Percentiles rank a stretch among this genome's conserved stretches.
Conservation (phyloP, 2,888 invertebrate species). For the Pedicia rivosa region DNA sequence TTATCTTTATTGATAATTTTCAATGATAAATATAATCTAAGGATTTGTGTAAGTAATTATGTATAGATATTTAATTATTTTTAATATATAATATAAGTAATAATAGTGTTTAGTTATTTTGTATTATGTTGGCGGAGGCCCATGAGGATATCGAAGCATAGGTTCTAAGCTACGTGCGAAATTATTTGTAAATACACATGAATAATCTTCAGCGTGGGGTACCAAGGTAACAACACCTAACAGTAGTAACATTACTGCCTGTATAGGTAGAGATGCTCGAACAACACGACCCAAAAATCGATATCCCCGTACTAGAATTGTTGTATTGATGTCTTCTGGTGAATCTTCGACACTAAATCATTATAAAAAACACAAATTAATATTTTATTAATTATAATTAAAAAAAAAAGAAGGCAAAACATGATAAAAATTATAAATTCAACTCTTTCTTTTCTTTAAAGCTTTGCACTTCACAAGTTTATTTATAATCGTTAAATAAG, state of each 20-base stretch:
- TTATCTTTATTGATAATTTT: no score
- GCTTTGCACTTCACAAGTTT: no score
- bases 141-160: constrained; percentile 78
- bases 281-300: constrained; percentile 80
- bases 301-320: constrained; percentile 56
- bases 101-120: constrained; percentile 1
- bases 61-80: no score
- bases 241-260: constrained; percentile 82
- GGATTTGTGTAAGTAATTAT: no score
- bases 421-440: background rate
- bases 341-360: constrained; percentile 21
- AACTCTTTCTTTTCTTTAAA: no score
- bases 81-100: no score
- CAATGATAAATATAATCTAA: no score
- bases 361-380: no score
- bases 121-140: constrained; percentile 74
- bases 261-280: constrained; percentile 83
- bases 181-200: constrained; percentile 70
- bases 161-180: constrained; percentile 74
- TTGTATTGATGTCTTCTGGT: constrained; percentile 41
- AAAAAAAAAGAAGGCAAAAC: background rate
- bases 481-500: no score
- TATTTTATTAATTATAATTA: background rate
- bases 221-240: constrained; percentile 87
- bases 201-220: constrained; percentile 70